Percentiles rank a stretch among this genome's conserved stretches.
Conservation (phyloP, 92 coral and sea anemone genomes). For the Bergia puertoricense region DNA sequence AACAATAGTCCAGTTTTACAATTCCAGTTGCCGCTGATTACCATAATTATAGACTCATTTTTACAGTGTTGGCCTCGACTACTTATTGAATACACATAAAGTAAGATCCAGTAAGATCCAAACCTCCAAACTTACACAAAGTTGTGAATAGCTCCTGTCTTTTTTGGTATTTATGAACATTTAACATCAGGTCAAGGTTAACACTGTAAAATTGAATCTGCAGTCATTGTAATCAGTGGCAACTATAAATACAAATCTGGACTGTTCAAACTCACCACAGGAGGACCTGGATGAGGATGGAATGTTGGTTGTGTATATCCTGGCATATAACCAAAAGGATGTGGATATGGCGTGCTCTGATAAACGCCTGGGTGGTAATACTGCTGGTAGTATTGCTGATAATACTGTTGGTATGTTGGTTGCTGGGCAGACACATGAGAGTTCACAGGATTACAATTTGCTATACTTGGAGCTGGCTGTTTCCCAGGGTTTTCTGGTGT, state of each 20-base stretch:
- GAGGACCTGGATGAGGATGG: slow-evolving; percentile 5
- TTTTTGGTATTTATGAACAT: too few species aligned
- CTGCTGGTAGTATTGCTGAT: slow-evolving; percentile 66
- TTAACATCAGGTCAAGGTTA: too few species aligned
- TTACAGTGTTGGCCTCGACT: too few species aligned
- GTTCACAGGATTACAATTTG: slow-evolving; percentile 35
- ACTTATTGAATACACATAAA: too few species aligned
- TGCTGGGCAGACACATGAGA: slow-evolving; percentile 33
- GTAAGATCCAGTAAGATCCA: too few species aligned
- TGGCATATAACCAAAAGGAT: slow-evolving; percentile 51
- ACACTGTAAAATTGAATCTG: too few species aligned
- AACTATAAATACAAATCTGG: background rate
- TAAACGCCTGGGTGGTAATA: slow-evolving; percentile 47
- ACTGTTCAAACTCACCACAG: slow-evolving; percentile 9
- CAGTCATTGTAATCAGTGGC: too few species aligned
- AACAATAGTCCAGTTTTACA: too few species aligned
- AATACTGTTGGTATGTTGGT: slow-evolving; percentile 71
- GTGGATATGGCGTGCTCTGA: slow-evolving; percentile 42
- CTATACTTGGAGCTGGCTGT: slow-evolving; percentile 29
- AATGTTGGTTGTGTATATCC: slow-evolving; percentile 49
- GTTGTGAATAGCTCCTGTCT: too few species aligned
- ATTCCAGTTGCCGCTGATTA: too few species aligned
- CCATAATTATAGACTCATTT: too few species aligned
- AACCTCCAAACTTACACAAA: too few species aligned
- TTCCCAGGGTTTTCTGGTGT: slow-evolving; percentile 51